Evolutionary conservation across 2,888 invertebrate genomes (phyloP).

Genomic region (Epirrita christyi): DNA sequence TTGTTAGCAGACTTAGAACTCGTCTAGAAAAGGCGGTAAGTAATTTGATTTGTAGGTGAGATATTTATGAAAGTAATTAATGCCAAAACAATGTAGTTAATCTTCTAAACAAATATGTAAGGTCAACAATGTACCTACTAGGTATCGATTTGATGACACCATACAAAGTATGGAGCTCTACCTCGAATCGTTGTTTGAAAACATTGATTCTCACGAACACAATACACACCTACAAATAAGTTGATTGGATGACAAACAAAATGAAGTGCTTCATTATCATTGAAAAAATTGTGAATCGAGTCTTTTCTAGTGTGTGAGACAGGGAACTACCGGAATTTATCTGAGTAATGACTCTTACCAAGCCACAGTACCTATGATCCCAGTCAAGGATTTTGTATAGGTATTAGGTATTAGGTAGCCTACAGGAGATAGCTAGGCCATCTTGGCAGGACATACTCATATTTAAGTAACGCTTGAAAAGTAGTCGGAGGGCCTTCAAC

Average conservation of each 20-base stretch:
- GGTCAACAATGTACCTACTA: not conserved
- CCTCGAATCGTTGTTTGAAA: too few species aligned
- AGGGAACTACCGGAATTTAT: not conserved
- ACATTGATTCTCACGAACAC: too few species aligned
- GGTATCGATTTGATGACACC: too few species aligned
- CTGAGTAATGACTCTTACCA: too few species aligned
- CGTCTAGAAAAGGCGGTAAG: slow-evolving; percentile 2
- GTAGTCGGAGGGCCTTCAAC: too few species aligned
- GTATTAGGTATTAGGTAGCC: too few species aligned
- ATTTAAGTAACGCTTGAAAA: too few species aligned
- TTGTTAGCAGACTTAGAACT: not conserved
- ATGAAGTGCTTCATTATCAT: not conserved
- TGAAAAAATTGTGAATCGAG: not conserved
- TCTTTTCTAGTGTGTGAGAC: not conserved
- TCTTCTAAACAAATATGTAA: not conserved
- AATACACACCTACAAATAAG: not conserved
- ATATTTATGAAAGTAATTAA: not conserved
- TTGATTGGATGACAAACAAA: not conserved
- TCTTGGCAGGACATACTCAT: too few species aligned
- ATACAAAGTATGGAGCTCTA: too few species aligned
- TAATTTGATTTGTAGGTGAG: slow-evolving; percentile 2
- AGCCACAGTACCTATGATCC: too few species aligned
- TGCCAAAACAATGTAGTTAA: not conserved
- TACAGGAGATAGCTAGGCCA: too few species aligned
- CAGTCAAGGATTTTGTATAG: too few species aligned